Evolutionary conservation across 2,888 invertebrate genomes (phyloP).

Genomic region (Scaptomyza caliginosa): DNA sequence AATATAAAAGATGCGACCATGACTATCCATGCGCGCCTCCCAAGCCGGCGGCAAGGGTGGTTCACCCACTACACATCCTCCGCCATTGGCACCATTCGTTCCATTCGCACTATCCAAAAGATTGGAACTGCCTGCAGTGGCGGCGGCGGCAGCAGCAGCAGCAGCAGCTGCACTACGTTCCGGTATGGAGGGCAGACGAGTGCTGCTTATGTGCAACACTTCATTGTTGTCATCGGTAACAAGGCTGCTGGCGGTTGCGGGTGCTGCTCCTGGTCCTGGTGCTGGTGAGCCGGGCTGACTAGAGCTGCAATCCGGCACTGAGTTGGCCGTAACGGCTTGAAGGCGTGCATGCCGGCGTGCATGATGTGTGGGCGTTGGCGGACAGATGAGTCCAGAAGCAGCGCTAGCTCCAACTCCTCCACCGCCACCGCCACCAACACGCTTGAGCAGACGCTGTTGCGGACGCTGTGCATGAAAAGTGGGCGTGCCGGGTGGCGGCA

Average conservation of each 20-base stretch:
- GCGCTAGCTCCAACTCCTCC: constrained; percentile 2
- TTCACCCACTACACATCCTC: constrained; percentile 78
- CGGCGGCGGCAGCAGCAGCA: constrained; percentile 60
- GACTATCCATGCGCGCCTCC: constrained; percentile 98
- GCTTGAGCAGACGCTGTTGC: constrained; percentile 87
- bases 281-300: constrained; percentile 65
- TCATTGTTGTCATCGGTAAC: constrained; percentile 84
- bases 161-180: constrained; percentile 86
- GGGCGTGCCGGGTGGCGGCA: constrained; percentile 82
- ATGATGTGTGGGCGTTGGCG: constrained; percentile 95
- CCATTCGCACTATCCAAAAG: constrained; percentile 61
- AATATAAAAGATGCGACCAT: constrained; percentile 98
- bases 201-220: constrained; percentile 89
- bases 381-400: constrained; percentile 87
- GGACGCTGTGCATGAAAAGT: constrained; percentile 84
- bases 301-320: constrained; percentile 55
- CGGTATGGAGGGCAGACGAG: constrained; percentile 92
- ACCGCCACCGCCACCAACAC: constrained; percentile 84
- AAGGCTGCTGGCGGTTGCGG: constrained; percentile 1
- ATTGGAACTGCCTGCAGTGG: constrained; percentile 55
- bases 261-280: too few relatives aligned
- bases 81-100: not conserved
- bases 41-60: constrained; percentile 96
- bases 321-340: constrained; percentile 83
- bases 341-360: constrained; percentile 86